phyloP scores from a whole-genome alignment of 35 echinoderm and acorn worm genomes.

The Lytechinus variegatus region DNA sequence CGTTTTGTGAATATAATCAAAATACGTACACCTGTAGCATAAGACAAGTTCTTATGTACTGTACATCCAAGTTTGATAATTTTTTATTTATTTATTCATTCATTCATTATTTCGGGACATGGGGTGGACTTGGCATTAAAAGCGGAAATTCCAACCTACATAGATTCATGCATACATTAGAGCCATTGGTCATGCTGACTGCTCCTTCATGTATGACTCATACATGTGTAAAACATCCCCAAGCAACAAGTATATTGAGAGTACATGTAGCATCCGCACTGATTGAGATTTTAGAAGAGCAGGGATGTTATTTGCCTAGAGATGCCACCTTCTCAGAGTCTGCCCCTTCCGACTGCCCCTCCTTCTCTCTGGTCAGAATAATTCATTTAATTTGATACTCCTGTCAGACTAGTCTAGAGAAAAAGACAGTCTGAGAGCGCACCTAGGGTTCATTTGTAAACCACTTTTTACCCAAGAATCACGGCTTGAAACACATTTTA shows the following conservation, averaged over 20 bases:
- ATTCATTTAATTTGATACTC: not conserved
- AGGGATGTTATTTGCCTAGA: not conserved
- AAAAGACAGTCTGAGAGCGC: not conserved
- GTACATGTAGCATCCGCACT: not conserved
- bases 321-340: not conserved
- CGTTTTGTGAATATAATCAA: too few species aligned
- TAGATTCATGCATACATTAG: too few species aligned
- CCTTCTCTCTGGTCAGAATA: not conserved
- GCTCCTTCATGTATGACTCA: not conserved
- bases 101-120: too few species aligned
- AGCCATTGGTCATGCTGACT: not conserved
- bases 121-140: too few species aligned
- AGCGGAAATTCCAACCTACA: too few species aligned
- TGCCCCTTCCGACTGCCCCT: not conserved
- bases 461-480: too few species aligned
- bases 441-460: too few species aligned
- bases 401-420: not conserved
- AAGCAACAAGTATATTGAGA: conserved; percentile 1
- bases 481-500: too few species aligned
- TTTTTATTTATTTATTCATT: too few species aligned
- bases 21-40: too few species aligned
- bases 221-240: not conserved
- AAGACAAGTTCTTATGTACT: too few species aligned
- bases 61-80: too few species aligned
- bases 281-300: not conserved